Evolutionary conservation across 2,797 vertebrate genomes (phyloP), one percentile per base, ranked within the genome.

Genomic region (Lepus townsendii): DNA sequence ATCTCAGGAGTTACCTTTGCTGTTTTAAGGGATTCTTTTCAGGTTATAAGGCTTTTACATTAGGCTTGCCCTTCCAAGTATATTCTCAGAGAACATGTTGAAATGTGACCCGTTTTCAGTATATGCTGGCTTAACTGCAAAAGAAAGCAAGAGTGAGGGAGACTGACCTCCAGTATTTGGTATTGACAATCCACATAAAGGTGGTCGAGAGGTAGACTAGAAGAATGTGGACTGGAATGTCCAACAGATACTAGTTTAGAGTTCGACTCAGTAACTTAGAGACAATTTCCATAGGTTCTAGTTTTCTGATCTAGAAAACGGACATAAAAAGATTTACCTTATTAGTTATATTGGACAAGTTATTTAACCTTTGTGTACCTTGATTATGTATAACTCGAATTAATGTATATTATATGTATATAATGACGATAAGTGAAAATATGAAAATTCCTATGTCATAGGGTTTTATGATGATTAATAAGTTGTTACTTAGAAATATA

Each of bases 271-370:
- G 20, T 92, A 79, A 75, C 32, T 94, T 91, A 68, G 69, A 65
- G 52, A 5, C 17, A 68, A 35, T 72, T 88, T 90, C 91, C 14
- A 19, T 69, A 83, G 52, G n/a, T 83, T 52, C 38, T 35, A 68
- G 50, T 90, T 83, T 93, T 83, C n/a, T 89, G 38, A 52, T 69
- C 63, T 83, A 63, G 80, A 82, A 83, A 93, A 60, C 54, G 52
- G 50, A 14, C 7, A 66, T 27, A 32, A 52, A 60, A 73, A 71
- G 84, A 79, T 50, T 57, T 83, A 62, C 13, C 65, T 57, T 93
- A 65, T 54, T 87, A 83, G 35, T 62, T 69, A 90, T 26, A 27
- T 86, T 82, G 66, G 38, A 80, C n/a, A 87, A 83, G 22, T 65
- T 93, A 66, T 72, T 91, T 88, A 78, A 73, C 38, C 60, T 71